phyloP scores from a whole-genome alignment of 2,888 invertebrate genomes.

The Cotesia congregata region DNA sequence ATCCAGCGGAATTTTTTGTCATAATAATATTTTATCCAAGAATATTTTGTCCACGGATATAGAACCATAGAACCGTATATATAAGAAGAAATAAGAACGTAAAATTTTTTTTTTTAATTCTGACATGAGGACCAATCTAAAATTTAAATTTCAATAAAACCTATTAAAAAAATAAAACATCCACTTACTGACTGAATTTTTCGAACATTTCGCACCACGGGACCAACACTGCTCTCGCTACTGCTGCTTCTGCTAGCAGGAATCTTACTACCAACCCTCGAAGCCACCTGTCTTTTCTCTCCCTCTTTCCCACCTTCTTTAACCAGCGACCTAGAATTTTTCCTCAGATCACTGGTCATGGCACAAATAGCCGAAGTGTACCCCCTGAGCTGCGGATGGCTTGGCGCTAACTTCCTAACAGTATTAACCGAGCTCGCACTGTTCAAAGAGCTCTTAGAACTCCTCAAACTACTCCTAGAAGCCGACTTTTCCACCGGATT shows the following conservation, averaged over 20 bases:
- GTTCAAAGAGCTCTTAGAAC: constrained; percentile 87
- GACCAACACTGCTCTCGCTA: constrained; percentile 75
- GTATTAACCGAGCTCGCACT: constrained; percentile 85
- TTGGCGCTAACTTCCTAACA: constrained; percentile 79
- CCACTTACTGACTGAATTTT: constrained; percentile 50
- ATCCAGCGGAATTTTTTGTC: too few relatives aligned
- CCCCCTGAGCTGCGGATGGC: constrained; percentile 71
- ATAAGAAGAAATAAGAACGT: too few relatives aligned
- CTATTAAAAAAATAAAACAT: not conserved
- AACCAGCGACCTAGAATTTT: constrained; percentile 51
- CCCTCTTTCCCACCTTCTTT: constrained; percentile 48
- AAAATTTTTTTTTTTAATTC: too few relatives aligned
- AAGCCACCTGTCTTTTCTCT: constrained; percentile 52
- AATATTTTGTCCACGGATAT: too few relatives aligned
- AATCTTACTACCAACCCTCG: constrained; percentile 65
- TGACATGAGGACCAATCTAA: too few relatives aligned
- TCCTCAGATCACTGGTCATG: constrained; percentile 67
- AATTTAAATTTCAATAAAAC: not conserved
- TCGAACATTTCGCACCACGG: constrained; percentile 62
- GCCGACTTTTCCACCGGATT: constrained; percentile 82
- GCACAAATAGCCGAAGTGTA: constrained; percentile 73
- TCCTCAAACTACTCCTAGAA: constrained; percentile 84
- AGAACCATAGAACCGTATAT: too few relatives aligned
- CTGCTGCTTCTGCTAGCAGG: constrained; percentile 75
- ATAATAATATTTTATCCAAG: too few relatives aligned